Evolutionary conservation across 2,888 invertebrate species (phyloP).

Genomic region (Nemotelus pantherinus): DNA sequence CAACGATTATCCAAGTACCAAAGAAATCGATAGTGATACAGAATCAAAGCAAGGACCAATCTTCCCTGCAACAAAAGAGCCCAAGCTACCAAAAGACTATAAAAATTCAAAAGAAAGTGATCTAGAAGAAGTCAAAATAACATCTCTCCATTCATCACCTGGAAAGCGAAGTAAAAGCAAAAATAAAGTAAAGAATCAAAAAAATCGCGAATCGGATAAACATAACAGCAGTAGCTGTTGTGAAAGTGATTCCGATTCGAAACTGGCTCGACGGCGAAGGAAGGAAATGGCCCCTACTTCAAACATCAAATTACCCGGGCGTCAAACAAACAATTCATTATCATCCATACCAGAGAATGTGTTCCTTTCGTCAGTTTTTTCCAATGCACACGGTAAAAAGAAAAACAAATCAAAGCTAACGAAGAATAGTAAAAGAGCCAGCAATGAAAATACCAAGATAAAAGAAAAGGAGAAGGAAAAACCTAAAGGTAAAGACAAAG

Average conservation of each 20-base stretch:
- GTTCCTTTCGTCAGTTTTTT: conserved; percentile 69
- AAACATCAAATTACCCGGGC: conserved; percentile 68
- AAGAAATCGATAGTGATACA: conserved; percentile 48
- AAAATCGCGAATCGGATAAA: neutral
- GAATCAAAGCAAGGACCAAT: conserved; percentile 37
- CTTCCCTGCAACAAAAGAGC: neutral
- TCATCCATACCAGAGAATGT: conserved; percentile 87
- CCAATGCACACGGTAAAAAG: conserved; percentile 26
- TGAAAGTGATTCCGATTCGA: conserved; percentile 25
- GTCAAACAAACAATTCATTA: conserved; percentile 88
- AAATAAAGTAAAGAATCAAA: conserved; percentile 47
- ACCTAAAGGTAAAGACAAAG: conserved; percentile 39
- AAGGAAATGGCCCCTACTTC: conserved; percentile 63
- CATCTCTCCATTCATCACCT: conserved; percentile 51
- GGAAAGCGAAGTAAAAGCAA: conserved; percentile 56
- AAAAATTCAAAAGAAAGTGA: conserved; percentile 44
- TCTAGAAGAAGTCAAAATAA: conserved; percentile 37
- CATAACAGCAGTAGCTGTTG: conserved; percentile 6
- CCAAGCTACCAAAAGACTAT: too few relatives aligned
- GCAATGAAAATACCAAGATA: conserved; percentile 46
- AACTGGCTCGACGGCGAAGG: conserved; percentile 20
- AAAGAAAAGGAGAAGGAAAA: conserved; percentile 49
- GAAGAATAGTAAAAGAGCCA: conserved; percentile 53
- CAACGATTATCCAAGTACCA: conserved; percentile 43
- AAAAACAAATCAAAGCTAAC: conserved; percentile 65